Base-by-base conservation (phyloP, 2,888 invertebrate genomes). In the Phorcus lineatus region DNA sequence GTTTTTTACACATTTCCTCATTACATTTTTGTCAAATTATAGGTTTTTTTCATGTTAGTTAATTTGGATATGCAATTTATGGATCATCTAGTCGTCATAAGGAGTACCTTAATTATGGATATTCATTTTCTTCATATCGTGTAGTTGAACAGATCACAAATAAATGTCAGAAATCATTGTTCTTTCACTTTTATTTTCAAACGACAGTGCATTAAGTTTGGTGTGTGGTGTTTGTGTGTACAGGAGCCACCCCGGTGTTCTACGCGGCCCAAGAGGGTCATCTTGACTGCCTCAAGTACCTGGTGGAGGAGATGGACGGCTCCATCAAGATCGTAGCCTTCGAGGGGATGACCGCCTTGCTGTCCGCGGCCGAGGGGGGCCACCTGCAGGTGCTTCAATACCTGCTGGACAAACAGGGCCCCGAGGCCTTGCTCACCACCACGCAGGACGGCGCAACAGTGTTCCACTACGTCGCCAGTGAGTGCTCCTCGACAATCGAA, bases 211-310 rank as follows among this genome's bases (percentile, higher is more conserved):
- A n/a, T n/a, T n/a, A n/a, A 47, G 11, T 13, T 47, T 47, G 36
- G 13, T 47, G 11, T 47, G 36, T 47, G 1, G 9, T 11, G 11
- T 6, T 1, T 47, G 47, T 47, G 11, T 47, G 13, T 47, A 47
- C 74, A 86, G 97, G 97, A 93, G 97, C 97, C 88, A 97, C 97
- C 53, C 97, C 97, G 75, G 97, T 97, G 74, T 97, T 97, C 93
- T 94, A 97, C 90, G 97, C 97, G 17, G 97, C 97, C 17, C 97
- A 97, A 93, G 97, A 97, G 91, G 97, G 97, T 2, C 97, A 97
- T 93, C 94, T 97, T 89, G 96, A 96, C 66, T 96, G 97, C 74
- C 95, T 97, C 81, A 96, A 96, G 93, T 97, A 96, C 94, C 94
- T 97, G 90, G 96, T 97, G 83, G 94, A 96, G 89, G 96, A 96